Evolutionary conservation across 2,888 invertebrate genomes (phyloP), one percentile per base, ranked within the genome.

Genomic region (Plebejus melissa): DNA sequence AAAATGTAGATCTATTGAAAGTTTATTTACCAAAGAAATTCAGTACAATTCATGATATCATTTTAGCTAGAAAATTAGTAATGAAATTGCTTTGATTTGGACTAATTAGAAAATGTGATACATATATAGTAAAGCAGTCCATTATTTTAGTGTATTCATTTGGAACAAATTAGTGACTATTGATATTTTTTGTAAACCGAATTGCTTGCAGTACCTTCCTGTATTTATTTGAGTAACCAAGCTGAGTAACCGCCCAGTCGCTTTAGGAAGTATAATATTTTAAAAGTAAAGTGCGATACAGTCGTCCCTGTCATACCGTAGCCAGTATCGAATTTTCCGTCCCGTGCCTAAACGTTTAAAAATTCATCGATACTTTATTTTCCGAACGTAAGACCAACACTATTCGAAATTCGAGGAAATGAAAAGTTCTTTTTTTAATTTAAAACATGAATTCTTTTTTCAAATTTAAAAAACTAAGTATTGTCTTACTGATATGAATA

Each of bases 291-390:
- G 76, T 76, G 75, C 79, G 76, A 80, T 77, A 72, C 79, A 77
- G 77, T 80, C 88, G 86, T 86, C 86, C 87, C 87, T 86, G 85
- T 87, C 86, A 84, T 86, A 82, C 84, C 80, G 80, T 84, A 84
- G 81, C 80, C 83, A 84, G 85, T 92, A 93, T 92, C 85, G 91
- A 93, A 91, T 88, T 83, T 84, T 91, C 91, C 91, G 92, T 92
- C 91, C 92, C 88, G 84, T 85, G 87, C 87, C 86, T 85, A 84
- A 82, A 86, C 87, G 89, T 87, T 92, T 87, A 91, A 91, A 91
- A 88, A 91, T 90, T 91, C 88, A 93, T 90, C 84, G 84, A 84
- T 89, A 85, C 82, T 82, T 80, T 82, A 83, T 85, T 22, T 22
- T 86, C 85, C 88, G 87, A 84, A 86, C 88, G 87, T 84, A 83